phyloP scores from a whole-genome alignment of 2,888 invertebrate genomes.

The Timema cristinae region DNA sequence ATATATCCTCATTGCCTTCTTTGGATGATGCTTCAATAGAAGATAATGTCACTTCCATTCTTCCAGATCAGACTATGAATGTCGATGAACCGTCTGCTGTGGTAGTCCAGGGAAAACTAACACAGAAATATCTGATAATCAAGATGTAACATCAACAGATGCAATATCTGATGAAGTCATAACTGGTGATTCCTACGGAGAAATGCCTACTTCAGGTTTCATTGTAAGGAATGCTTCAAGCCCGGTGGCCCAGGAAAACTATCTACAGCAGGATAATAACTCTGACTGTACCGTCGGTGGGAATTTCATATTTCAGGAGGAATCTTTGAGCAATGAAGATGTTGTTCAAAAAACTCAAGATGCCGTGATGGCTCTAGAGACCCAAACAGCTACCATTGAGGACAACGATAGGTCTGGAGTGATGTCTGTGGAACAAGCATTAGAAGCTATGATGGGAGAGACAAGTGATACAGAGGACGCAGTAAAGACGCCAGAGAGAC shows the following conservation, averaged over 20 bases:
- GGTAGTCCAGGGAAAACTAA: not conserved
- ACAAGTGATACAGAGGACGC: slow-evolving; percentile 26
- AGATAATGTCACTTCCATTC: slow-evolving; percentile 6
- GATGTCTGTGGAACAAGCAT: slow-evolving; percentile 34
- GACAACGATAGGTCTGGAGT: slow-evolving; percentile 1
- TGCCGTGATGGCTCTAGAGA: not conserved
- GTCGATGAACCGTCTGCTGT: not conserved
- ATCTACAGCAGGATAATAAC: not conserved
- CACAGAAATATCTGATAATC: not conserved
- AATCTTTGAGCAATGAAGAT: slow-evolving; percentile 11
- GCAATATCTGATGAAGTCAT: slow-evolving; percentile 19
- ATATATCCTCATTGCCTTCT: not conserved
- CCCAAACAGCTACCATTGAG: not conserved
- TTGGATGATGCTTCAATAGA: slow-evolving; percentile 3
- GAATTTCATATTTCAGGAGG: slow-evolving; percentile 16
- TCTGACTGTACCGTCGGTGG: not conserved
- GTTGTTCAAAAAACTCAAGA: not conserved
- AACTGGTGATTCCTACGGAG: slow-evolving; percentile 20
- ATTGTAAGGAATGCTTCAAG: not conserved
- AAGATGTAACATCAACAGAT: not conserved
- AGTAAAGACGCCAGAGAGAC: slow-evolving; percentile 7
- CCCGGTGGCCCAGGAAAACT: not conserved
- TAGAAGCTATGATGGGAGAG: slow-evolving; percentile 35
- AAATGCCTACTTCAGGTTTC: slow-evolving; percentile 20
- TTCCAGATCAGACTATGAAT: not conserved